Base-by-base conservation (phyloP, 2,888 invertebrate genomes). In the Papilio demoleus region DNA sequence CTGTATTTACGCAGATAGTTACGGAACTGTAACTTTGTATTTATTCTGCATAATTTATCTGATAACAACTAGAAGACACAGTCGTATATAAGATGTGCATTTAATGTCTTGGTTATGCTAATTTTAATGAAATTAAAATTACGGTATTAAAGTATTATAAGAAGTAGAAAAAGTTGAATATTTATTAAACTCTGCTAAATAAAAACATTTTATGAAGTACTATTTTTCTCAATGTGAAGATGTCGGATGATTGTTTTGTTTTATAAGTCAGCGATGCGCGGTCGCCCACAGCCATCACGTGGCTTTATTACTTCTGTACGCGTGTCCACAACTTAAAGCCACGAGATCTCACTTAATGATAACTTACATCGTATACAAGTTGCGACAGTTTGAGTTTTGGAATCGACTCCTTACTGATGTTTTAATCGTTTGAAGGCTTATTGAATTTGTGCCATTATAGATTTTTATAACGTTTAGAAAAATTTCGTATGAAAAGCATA, bases 191-290 rank as follows among this genome's bases (percentile, higher is more conserved):
- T n/a, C n/a, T n/a, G n/a, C n/a, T n/a, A n/a, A n/a, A n/a, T n/a
- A n/a, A n/a, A n/a, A n/a, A n/a, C n/a, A n/a, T n/a, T n/a, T 31
- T 31, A 31, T 3, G 31, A 31, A 31, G 31, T 31, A 4, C 81
- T 82, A 79, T 79, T 81, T 85, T 84, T 83, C 81, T 79, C 79
- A 81, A 82, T 79, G 79, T 78, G 78, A 75, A 75, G 83, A 84
- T 83, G 86, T 81, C 75, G 83, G 84, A 88, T 89, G 88, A 87
- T 84, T 75, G 72, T 72, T 71, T 71, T 73, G 72, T 71, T 73
- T 61, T 24, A 42, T 45, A 64, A 68, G 65, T 68, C 47, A 68
- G 67, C 73, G 65, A 70, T 68, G 70, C 61, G 56, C 19, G 50
- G 71, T 70, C 71, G 56, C 67, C 22, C 0, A 50, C 58, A 60